These are phyloP conservation scores for Bombus soroeensis DNA, from an alignment of 1,140 invertebrate species.

Conservation along the genomic window DNA sequence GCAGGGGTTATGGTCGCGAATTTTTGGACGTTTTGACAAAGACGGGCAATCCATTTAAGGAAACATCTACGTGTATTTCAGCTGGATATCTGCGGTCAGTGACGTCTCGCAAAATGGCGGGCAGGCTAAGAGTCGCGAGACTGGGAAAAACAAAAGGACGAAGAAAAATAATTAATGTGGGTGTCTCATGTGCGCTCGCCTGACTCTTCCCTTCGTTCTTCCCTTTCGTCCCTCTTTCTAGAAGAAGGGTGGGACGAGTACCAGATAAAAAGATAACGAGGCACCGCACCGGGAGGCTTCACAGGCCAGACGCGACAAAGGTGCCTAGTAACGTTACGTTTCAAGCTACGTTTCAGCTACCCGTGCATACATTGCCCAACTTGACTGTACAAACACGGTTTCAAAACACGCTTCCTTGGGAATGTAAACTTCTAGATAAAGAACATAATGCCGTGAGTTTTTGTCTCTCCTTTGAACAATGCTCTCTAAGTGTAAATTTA, in stretches of 20 bases:
- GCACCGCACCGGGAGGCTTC: slow-evolving; percentile 59
- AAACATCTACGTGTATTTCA: not conserved
- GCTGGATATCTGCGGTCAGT: slow-evolving; percentile 32
- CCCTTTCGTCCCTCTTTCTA: slow-evolving; percentile 52
- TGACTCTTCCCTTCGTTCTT: slow-evolving; percentile 50
- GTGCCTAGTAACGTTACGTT: slow-evolving; percentile 51
- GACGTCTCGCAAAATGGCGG: slow-evolving; percentile 62
- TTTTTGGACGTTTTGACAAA: not conserved
- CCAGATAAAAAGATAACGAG: slow-evolving; percentile 78
- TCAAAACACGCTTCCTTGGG: slow-evolving; percentile 22
- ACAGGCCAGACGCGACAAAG: slow-evolving; percentile 68
- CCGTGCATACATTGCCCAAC: slow-evolving; percentile 29
- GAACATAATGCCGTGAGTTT: slow-evolving; percentile 17
- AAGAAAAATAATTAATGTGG: slow-evolving; percentile 78
- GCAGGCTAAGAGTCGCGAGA: slow-evolving; percentile 46
- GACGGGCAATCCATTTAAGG: not conserved
- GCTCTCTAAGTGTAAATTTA: slow-evolving; percentile 33
- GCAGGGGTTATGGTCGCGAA: not conserved
- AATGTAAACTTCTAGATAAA: slow-evolving; percentile 35
- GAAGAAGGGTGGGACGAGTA: slow-evolving; percentile 67
- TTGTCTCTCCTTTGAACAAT: not conserved
- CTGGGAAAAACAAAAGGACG: slow-evolving; percentile 69
- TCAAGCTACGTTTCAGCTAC: slow-evolving; percentile 49
- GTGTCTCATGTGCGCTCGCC: slow-evolving; percentile 73
- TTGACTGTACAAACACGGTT: slow-evolving; percentile 30